Conservation (phyloP, 2,113 vertebrate species). For the Varanus komodoensis region DNA sequence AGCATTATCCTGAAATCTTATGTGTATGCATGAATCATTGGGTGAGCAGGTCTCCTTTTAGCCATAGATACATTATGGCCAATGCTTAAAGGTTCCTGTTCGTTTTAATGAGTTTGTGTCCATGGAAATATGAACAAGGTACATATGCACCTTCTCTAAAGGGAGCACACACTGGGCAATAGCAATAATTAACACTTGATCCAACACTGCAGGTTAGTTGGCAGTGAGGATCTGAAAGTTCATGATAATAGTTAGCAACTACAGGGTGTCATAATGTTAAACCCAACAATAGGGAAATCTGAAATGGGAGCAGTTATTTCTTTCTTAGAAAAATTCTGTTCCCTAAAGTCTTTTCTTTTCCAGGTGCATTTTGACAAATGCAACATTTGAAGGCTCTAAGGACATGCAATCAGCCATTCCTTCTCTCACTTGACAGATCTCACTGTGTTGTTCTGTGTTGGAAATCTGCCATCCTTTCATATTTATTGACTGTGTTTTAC, state of each 20-base stretch:
- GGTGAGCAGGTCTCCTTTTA: no score
- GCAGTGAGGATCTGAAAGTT: background rate
- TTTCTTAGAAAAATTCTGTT: background rate
- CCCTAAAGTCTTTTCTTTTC: background rate
- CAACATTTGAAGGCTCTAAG: background rate
- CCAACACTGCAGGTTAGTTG: no score
- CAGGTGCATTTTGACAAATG: background rate
- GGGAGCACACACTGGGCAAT: no score
- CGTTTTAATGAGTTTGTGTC: no score
- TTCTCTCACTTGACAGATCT: background rate
- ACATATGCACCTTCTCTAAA: no score
- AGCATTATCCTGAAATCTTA: no score
- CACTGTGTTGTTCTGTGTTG: no score
- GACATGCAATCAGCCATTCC: background rate
- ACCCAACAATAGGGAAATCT: background rate
- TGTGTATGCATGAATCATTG: no score
- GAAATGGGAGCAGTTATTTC: background rate
- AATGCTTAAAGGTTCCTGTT: no score
- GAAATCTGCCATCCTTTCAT: background rate
- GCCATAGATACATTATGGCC: no score
- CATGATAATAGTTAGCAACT: background rate
- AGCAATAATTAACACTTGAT: background rate
- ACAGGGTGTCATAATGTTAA: background rate
- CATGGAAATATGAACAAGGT: no score
- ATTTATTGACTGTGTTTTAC: background rate